phyloP scores from a whole-genome alignment of 2,113 vertebrate genomes.

The Thunnus thynnus region DNA sequence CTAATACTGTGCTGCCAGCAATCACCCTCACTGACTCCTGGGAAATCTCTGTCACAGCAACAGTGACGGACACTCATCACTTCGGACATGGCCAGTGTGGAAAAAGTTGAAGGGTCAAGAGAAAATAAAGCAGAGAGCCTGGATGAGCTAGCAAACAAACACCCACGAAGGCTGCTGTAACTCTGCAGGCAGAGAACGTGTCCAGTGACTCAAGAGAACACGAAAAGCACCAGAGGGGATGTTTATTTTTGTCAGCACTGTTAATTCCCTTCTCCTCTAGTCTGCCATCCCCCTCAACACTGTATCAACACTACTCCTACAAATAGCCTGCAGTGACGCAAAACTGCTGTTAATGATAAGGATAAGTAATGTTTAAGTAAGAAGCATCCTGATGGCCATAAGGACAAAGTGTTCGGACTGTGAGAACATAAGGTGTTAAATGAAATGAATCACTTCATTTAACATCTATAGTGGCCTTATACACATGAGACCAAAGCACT shows the following conservation, averaged over 20 bases:
- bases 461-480: conserved; percentile 7
- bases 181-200: conserved; percentile 47
- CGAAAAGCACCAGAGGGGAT: conserved; percentile 56
- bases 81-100: conserved; percentile 61
- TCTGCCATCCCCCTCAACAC: conserved; percentile 39
- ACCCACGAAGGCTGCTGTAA: conserved; percentile 34
- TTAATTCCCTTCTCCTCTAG: conserved; percentile 44
- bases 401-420: conserved; percentile 25
- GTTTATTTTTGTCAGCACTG: conserved; percentile 60
- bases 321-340: conserved; percentile 46
- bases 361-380: conserved; percentile 46
- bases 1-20: conserved; percentile 43
- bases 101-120: conserved; percentile 58
- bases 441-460: conserved; percentile 2
- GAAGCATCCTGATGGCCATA: conserved; percentile 12
- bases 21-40: conserved; percentile 56
- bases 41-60: conserved; percentile 63
- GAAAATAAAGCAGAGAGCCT: conserved; percentile 16
- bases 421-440: conserved; percentile 19
- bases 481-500: not conserved
- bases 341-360: conserved; percentile 51
- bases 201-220: conserved; percentile 58
- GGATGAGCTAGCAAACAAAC: conserved; percentile 32
- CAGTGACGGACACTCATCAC: conserved; percentile 66
- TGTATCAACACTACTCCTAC: conserved; percentile 52